These are phyloP conservation scores for Halocynthia roretzi DNA, from an alignment of 23 tunicate genomes.

Conservation along the genomic window DNA sequence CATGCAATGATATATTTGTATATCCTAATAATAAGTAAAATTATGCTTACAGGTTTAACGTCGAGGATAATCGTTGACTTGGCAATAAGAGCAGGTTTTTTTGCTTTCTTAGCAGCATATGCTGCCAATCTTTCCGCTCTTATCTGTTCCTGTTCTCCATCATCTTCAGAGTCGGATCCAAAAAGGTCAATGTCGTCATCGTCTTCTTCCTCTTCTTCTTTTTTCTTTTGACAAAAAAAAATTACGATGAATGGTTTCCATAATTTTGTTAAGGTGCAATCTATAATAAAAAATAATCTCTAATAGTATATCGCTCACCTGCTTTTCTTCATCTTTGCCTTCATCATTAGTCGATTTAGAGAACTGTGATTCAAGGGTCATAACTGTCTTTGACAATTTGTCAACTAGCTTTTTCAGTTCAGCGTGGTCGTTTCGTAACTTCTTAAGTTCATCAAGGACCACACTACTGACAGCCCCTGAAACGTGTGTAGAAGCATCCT, in stretches of 20 bases:
- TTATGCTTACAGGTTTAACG: slow-evolving; percentile 59
- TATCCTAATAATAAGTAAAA: too few relatives aligned
- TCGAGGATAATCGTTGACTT: slow-evolving; percentile 81
- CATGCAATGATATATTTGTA: too few relatives aligned
- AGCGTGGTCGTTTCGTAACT: slow-evolving; percentile 22
- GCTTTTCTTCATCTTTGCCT: too few relatives aligned
- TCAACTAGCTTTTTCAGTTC: slow-evolving; percentile 28
- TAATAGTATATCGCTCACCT: too few relatives aligned
- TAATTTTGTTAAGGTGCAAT: too few relatives aligned
- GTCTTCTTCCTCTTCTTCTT: slow-evolving; percentile 1
- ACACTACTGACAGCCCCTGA: not conserved
- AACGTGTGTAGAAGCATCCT: not conserved
- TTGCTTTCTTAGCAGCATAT: slow-evolving; percentile 65
- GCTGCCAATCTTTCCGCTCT: slow-evolving; percentile 63
- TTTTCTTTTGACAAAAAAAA: not conserved
- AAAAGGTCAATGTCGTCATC: slow-evolving; percentile 12
- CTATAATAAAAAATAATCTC: too few relatives aligned
- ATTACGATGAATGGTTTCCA: too few relatives aligned
- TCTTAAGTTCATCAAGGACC: slow-evolving; percentile 11
- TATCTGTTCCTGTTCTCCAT: slow-evolving; percentile 62
- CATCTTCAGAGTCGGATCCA: slow-evolving; percentile 47
- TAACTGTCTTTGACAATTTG: not conserved
- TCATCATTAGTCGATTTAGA: too few relatives aligned
- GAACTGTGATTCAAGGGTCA: too few relatives aligned
- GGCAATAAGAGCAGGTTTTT: slow-evolving; percentile 66